These are phyloP conservation scores for Adelosebastes latens DNA, from an alignment of 2,797 vertebrate species.

Conservation along the genomic window DNA sequence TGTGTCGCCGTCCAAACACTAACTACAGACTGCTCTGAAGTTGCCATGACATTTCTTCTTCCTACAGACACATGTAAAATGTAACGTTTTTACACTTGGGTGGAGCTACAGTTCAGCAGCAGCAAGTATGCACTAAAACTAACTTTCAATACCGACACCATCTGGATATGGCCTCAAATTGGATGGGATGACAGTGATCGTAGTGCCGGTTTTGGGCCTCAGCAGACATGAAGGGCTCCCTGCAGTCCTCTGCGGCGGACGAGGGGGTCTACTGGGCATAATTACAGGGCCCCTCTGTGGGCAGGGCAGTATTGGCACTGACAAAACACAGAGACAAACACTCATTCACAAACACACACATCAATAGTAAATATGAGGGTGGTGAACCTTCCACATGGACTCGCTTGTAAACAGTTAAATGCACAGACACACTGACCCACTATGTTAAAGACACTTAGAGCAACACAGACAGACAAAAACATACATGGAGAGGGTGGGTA, in stretches of 20 bases:
- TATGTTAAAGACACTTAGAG: background rate
- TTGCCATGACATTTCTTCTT: slow-evolving; percentile 42
- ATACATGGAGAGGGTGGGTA: slow-evolving; percentile 28
- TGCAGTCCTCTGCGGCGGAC: slow-evolving; percentile 33
- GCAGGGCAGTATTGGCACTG: slow-evolving; percentile 35
- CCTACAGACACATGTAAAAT: slow-evolving; percentile 3
- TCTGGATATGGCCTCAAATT: slow-evolving; percentile 45
- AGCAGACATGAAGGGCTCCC: slow-evolving; percentile 21
- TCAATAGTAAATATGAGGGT: slow-evolving; percentile 37
- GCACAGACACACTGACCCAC: background rate
- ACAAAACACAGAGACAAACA: slow-evolving; percentile 36
- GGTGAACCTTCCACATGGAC: slow-evolving; percentile 14
- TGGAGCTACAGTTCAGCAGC: slow-evolving; percentile 23
- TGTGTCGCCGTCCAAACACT: slow-evolving; percentile 14
- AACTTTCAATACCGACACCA: slow-evolving; percentile 32
- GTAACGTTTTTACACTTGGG: slow-evolving; percentile 18
- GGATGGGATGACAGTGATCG: slow-evolving; percentile 19
- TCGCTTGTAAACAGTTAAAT: slow-evolving; percentile 39
- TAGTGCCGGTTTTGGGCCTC: slow-evolving; percentile 15
- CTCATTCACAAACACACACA: slow-evolving; percentile 38
- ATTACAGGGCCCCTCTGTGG: slow-evolving; percentile 68
- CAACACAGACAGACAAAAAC: slow-evolving; percentile 14
- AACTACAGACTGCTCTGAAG: slow-evolving; percentile 39
- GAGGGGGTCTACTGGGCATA: slow-evolving; percentile 31
- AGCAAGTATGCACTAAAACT: slow-evolving; percentile 15